Evolutionary conservation across 2,113 vertebrate species (phyloP).

Genomic region (Holacanthus passer): DNA sequence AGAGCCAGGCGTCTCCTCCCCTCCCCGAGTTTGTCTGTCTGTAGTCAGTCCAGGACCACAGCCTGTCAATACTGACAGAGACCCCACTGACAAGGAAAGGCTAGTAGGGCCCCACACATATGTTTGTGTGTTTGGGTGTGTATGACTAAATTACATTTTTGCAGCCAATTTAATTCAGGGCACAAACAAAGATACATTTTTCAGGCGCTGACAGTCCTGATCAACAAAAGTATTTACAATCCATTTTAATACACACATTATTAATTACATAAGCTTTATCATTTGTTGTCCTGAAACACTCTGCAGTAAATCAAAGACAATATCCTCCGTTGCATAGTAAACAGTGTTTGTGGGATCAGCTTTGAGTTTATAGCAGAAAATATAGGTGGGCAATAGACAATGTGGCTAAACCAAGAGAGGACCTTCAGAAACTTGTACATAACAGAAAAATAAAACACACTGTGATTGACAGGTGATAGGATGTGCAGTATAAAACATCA

Average conservation of each 20-base stretch:
- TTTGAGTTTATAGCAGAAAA: not conserved
- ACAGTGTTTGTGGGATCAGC: not conserved
- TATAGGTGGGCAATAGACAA: not conserved
- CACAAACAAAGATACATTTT: not conserved
- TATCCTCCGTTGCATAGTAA: not conserved
- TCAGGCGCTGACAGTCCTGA: not conserved
- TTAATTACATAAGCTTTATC: not conserved
- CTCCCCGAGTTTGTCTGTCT: conserved; percentile 68
- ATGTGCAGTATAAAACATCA: not conserved
- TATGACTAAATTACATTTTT: conserved; percentile 9
- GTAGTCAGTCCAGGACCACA: conserved; percentile 78
- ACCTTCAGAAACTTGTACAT: not conserved
- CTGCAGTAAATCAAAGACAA: not conserved
- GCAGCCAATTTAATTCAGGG: conserved; percentile 17
- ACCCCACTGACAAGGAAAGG: conserved; percentile 50
- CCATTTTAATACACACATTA: not conserved
- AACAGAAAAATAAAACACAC: not conserved
- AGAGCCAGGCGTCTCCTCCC: conserved; percentile 66
- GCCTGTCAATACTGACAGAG: conserved; percentile 71
- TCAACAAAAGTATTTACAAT: not conserved
- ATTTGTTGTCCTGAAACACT: not conserved
- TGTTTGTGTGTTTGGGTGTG: not conserved
- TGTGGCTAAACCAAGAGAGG: not conserved
- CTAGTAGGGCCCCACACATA: conserved; percentile 9
- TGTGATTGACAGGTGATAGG: not conserved